Evolutionary conservation across 2,113 vertebrate species (phyloP).

Genomic region (Nymphicus hollandicus): DNA sequence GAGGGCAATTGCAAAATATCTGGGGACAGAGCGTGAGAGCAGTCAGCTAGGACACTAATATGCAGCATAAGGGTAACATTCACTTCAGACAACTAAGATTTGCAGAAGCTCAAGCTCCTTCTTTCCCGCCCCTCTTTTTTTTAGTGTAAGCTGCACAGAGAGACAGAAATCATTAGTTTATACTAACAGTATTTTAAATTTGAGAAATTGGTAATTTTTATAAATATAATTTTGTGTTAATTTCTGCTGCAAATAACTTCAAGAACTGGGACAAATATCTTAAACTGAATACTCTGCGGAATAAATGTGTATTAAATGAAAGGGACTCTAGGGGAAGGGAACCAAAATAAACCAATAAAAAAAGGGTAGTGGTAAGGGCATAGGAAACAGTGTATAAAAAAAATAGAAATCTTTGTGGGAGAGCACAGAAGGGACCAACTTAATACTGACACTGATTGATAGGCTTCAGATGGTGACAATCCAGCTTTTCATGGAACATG

Average conservation of each 20-base stretch:
- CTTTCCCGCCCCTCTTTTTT: background rate
- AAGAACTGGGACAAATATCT: background rate
- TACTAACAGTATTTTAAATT: background rate
- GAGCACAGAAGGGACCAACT: background rate
- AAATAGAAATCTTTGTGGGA: background rate
- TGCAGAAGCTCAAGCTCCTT: conserved; percentile 53
- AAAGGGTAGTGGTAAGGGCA: background rate
- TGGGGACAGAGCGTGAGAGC: background rate
- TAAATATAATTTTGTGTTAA: background rate
- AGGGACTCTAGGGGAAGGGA: background rate
- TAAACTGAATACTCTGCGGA: background rate
- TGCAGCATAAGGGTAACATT: background rate
- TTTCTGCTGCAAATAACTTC: background rate
- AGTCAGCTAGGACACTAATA: background rate
- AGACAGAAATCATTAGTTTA: background rate
- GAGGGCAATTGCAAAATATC: background rate
- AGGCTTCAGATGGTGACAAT: background rate
- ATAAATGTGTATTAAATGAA: background rate
- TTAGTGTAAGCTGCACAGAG: background rate
- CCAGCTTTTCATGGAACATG: background rate
- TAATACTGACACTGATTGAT: background rate
- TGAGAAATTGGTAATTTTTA: background rate
- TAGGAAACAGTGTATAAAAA: background rate
- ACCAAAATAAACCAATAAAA: background rate
- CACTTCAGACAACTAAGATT: background rate